These are phyloP conservation scores for Acanthosepion esculentum DNA, from an alignment of 2,888 invertebrate genomes.

Conservation along the genomic window DNA sequence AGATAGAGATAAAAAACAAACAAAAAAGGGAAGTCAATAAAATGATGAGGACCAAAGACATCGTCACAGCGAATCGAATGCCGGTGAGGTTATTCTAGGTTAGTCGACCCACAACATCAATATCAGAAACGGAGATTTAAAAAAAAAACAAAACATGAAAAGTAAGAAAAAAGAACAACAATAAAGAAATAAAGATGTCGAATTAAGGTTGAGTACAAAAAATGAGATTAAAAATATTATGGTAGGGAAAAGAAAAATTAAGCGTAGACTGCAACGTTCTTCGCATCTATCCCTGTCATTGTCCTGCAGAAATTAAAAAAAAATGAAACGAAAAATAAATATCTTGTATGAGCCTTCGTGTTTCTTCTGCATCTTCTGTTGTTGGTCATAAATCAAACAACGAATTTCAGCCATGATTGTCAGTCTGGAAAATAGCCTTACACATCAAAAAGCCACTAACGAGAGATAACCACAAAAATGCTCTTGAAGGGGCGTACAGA, in stretches of 20 bases:
- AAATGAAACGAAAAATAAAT: neutral
- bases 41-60: neutral
- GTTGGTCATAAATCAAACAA: slow-evolving; percentile 33
- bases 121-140: neutral
- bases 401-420: slow-evolving; percentile 8
- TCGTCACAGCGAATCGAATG: slow-evolving; percentile 1
- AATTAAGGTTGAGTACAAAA: neutral
- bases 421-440: neutral
- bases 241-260: neutral
- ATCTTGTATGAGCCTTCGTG: neutral
- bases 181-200: neutral
- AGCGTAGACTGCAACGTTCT: neutral
- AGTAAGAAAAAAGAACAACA: neutral
- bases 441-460: slow-evolving; percentile 15
- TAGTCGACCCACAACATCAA: slow-evolving; percentile 33
- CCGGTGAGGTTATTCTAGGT: neutral
- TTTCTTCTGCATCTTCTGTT: neutral
- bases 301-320: neutral
- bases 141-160: no score
- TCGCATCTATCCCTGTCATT: slow-evolving; percentile 8
- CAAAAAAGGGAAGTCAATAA: neutral
- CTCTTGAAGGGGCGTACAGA: neutral
- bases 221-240: neutral
- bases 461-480: neutral
- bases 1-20: no score